Percentiles rank a stretch among this genome's conserved stretches.
These are phyloP conservation scores for Seladonia tumulorum DNA, from an alignment of 2,888 invertebrate genomes.

Conservation along the genomic window DNA sequence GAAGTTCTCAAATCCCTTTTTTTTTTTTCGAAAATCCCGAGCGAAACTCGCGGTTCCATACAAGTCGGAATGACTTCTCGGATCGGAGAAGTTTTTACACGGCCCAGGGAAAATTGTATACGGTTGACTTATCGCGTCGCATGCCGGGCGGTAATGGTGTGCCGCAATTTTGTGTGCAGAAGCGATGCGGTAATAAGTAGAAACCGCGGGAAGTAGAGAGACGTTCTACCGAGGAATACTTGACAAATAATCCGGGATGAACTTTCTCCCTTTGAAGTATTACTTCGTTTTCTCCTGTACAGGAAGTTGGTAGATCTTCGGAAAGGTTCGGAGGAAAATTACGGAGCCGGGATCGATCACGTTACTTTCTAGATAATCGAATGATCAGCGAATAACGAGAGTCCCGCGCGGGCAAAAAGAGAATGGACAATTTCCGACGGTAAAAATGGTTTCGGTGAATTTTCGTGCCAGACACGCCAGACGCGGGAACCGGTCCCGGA, in stretches of 20 bases:
- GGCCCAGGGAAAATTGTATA: background rate
- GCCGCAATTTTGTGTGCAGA: background rate
- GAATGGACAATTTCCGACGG: slow-evolving; percentile 8
- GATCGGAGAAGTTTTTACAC: background rate
- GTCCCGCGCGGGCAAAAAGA: background rate
- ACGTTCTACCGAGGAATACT: background rate
- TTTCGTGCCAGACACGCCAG: slow-evolving; percentile 24
- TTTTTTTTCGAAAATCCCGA: background rate
- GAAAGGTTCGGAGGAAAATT: background rate
- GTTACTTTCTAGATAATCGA: slow-evolving; percentile 4
- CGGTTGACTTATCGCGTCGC: background rate
- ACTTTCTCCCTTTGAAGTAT: background rate
- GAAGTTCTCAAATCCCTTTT: background rate
- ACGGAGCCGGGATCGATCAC: background rate
- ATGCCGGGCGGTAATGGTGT: background rate
- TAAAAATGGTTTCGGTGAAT: slow-evolving; percentile 20
- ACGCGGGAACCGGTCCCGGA: slow-evolving; percentile 13
- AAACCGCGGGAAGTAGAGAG: background rate
- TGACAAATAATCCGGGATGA: background rate
- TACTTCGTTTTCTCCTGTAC: background rate
- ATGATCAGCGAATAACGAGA: background rate
- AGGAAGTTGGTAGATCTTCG: background rate
- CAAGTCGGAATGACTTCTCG: background rate
- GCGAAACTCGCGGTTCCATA: background rate
- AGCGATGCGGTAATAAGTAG: background rate